Conservation (phyloP, 64 coral and sea anemone genomes). For the Orbicella faveolata region DNA sequence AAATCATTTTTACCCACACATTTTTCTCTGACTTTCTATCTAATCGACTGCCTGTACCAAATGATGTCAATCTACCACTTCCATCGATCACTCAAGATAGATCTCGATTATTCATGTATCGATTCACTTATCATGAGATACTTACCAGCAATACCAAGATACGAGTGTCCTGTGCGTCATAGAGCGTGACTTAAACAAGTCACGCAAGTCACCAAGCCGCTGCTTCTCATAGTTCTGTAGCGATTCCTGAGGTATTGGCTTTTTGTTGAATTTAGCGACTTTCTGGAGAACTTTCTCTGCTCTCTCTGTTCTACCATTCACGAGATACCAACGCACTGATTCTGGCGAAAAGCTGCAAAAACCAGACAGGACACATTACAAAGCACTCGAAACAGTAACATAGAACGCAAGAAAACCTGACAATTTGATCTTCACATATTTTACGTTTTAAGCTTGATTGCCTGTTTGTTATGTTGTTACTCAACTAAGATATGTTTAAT, state of each 20-base stretch:
- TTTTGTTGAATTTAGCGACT: constrained; percentile 57
- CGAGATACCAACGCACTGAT: constrained; percentile 60
- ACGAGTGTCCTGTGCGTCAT: constrained; percentile 39
- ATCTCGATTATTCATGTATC: not conserved
- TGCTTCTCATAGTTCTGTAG: constrained; percentile 9
- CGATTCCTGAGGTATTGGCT: constrained; percentile 26
- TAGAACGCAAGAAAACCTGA: no score
- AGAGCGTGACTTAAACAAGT: constrained; percentile 62
- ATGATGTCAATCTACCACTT: no score
- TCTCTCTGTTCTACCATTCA: constrained; percentile 40
- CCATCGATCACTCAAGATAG: no score
- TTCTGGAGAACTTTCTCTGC: constrained; percentile 57
- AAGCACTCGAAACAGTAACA: no score
- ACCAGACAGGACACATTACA: not conserved
- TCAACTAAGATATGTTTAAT: no score
- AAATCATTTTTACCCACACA: no score
- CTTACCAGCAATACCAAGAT: constrained; percentile 69
- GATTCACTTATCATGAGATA: not conserved
- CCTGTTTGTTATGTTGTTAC: no score
- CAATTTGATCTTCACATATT: no score
- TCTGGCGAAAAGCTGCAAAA: constrained; percentile 47
- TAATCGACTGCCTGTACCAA: no score
- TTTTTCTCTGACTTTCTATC: no score
- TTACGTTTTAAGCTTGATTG: no score
- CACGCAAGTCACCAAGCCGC: constrained; percentile 65